These are phyloP conservation scores for Coccyzus lansbergi DNA, from an alignment of 2,797 vertebrate genomes.

Conservation along the genomic window DNA sequence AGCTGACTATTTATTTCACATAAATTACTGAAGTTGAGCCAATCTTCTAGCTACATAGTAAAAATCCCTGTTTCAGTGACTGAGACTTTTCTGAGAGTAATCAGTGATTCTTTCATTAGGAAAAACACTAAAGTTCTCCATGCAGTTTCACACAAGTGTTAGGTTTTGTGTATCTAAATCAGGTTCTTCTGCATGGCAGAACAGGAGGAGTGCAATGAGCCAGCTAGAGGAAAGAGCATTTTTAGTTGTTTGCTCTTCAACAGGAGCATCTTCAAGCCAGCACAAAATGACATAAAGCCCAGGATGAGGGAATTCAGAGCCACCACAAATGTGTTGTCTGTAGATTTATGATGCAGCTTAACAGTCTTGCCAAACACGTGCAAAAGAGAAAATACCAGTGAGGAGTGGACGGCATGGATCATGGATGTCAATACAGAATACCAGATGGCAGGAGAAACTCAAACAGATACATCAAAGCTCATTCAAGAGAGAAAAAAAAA, in stretches of 20 bases:
- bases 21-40: background rate
- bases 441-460: conserved; percentile 16
- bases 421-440: background rate
- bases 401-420: background rate
- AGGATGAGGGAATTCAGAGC: background rate
- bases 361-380: background rate
- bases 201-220: background rate
- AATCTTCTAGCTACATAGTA: background rate
- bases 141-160: background rate
- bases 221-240: background rate
- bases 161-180: background rate
- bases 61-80: background rate
- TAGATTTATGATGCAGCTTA: background rate
- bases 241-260: background rate
- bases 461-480: conserved; percentile 4
- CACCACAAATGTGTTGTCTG: background rate
- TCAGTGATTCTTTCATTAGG: background rate
- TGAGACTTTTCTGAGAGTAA: background rate
- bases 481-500: background rate
- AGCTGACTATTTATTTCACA: background rate
- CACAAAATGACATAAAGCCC: background rate
- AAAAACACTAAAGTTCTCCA: background rate
- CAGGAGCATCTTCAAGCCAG: background rate
- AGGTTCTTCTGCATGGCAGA: background rate
- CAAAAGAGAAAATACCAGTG: background rate